phyloP scores from a whole-genome alignment of 2,888 invertebrate species.

The Dryobotodes eremita region DNA sequence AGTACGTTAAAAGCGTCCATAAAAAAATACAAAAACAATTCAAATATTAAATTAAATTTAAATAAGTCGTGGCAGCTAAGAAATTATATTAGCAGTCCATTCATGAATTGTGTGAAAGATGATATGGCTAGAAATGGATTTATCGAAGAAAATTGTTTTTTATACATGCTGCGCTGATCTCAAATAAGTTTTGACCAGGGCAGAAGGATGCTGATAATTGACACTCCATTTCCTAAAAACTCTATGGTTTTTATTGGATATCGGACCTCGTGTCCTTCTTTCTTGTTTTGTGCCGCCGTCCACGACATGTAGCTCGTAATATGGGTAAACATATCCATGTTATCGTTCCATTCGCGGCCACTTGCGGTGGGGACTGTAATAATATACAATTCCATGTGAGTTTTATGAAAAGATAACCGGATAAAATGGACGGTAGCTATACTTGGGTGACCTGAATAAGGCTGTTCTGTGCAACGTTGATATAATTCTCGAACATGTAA shows the following conservation, averaged over 20 bases:
- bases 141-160: too few species aligned
- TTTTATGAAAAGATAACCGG: conserved; percentile 63
- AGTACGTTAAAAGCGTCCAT: too few species aligned
- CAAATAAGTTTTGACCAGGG: background rate
- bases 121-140: background rate
- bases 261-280: background rate
- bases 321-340: conserved; percentile 63
- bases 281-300: conserved; percentile 16
- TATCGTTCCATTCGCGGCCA: conserved; percentile 64
- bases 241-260: conserved; percentile 10
- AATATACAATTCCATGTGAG: conserved; percentile 61
- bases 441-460: conserved; percentile 28
- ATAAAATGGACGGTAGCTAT: conserved; percentile 39
- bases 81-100: background rate
- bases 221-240: background rate
- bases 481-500: background rate
- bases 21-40: too few species aligned
- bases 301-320: conserved; percentile 48
- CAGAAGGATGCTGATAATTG: background rate
- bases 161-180: background rate
- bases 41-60: too few species aligned
- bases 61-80: too few species aligned
- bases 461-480: background rate
- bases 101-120: background rate
- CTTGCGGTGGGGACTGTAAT: conserved; percentile 47